A percentile compares a stretch with the other conserved stretches of the same genome.
Conservation (phyloP, 2,797 vertebrate species). For the Spondyliosoma cantharus region DNA sequence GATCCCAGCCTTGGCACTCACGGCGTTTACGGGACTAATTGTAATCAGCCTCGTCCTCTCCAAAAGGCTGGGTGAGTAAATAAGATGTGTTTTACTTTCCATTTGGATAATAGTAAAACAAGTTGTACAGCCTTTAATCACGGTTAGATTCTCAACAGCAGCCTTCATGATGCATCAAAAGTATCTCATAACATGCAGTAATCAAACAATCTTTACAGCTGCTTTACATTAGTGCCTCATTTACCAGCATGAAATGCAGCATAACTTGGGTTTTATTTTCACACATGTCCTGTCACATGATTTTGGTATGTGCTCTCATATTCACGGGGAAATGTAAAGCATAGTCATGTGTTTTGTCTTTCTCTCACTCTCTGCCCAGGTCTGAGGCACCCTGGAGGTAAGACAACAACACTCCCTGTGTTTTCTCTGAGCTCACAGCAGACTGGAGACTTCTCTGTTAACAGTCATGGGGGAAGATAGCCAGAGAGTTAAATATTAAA, state of each 20-base stretch:
- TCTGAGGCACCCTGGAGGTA: constrained; percentile 78
- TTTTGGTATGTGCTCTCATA: constrained; percentile 41
- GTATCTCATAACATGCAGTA: no score
- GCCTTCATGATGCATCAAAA: neutral
- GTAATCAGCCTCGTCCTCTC: constrained; percentile 59
- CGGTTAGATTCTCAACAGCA: neutral
- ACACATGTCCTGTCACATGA: constrained; percentile 50
- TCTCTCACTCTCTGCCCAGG: constrained; percentile 59
- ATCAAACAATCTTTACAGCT: neutral
- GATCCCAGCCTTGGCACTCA: constrained; percentile 53
- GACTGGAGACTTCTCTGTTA: constrained; percentile 11
- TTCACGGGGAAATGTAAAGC: constrained; percentile 42
- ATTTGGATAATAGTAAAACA: neutral
- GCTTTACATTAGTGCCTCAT: constrained; percentile 1
- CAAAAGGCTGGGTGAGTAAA: constrained; percentile 63
- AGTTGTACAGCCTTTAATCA: neutral
- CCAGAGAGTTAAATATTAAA: constrained; percentile 53
- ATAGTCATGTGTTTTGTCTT: constrained; percentile 71
- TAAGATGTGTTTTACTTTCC: neutral
- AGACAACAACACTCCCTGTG: constrained; percentile 62
- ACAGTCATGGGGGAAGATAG: constrained; percentile 29
- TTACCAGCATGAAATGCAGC: neutral
- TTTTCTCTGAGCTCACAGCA: constrained; percentile 19
- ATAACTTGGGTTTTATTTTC: constrained; percentile 4
- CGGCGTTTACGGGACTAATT: constrained; percentile 49